phyloP scores from a whole-genome alignment of 1,140 invertebrate species.

The Anoplophora glabripennis region DNA sequence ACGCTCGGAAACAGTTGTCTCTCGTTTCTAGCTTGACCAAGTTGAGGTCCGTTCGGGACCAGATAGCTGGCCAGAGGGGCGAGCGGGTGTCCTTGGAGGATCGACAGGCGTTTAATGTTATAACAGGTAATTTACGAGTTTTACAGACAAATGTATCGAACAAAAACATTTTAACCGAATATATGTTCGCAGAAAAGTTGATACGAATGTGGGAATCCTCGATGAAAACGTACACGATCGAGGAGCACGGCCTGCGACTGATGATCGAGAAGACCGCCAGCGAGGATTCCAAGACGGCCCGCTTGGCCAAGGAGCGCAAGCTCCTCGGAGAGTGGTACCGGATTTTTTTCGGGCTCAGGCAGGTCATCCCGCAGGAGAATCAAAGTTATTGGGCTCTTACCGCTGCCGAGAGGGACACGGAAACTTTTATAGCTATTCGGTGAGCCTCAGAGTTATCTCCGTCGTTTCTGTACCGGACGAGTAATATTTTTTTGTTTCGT shows the following conservation, averaged over 20 bases:
- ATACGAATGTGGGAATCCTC: slow-evolving; percentile 44
- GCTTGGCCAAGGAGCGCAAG: slow-evolving; percentile 32
- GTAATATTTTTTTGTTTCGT: slow-evolving; percentile 4
- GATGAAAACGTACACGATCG: slow-evolving; percentile 37
- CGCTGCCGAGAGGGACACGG: slow-evolving; percentile 41
- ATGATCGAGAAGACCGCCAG: slow-evolving; percentile 43
- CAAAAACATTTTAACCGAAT: too few species aligned
- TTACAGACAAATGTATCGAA: too few species aligned
- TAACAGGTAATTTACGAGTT: slow-evolving; percentile 28
- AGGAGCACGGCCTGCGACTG: slow-evolving; percentile 42
- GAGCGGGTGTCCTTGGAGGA: slow-evolving; percentile 53
- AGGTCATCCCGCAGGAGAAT: slow-evolving; percentile 28
- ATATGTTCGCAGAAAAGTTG: slow-evolving; percentile 34
- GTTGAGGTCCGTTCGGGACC: slow-evolving; percentile 59
- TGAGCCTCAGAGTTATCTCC: background rate
- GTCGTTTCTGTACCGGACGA: background rate
- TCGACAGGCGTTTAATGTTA: slow-evolving; percentile 38
- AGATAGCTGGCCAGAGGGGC: slow-evolving; percentile 59
- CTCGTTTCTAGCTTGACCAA: slow-evolving; percentile 62
- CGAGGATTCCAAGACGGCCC: slow-evolving; percentile 35
- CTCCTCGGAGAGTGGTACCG: slow-evolving; percentile 40
- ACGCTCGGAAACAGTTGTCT: slow-evolving; percentile 62
- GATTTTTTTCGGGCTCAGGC: slow-evolving; percentile 39
- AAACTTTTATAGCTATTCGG: slow-evolving; percentile 44
- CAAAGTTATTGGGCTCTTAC: slow-evolving; percentile 43